Conservation (phyloP, 2,797 vertebrate genomes). For the Nyctibius grandis region DNA sequence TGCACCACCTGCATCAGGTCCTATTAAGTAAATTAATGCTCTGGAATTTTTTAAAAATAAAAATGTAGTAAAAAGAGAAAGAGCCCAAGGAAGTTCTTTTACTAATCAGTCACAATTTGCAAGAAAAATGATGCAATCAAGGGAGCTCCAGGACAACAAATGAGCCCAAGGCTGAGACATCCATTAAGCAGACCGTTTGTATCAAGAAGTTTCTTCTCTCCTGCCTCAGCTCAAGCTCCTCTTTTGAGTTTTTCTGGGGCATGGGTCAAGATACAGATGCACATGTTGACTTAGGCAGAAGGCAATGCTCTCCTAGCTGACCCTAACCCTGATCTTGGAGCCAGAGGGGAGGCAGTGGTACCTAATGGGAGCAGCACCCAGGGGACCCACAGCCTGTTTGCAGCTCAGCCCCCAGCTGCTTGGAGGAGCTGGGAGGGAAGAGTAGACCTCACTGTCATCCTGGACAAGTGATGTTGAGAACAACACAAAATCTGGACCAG, state of each 20-base stretch:
- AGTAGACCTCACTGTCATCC: accelerated
- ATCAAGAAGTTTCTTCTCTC: background rate
- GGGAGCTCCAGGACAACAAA: background rate
- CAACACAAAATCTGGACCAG: background rate
- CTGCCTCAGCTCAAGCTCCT: background rate
- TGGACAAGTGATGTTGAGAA: background rate
- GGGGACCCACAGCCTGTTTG: background rate
- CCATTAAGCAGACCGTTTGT: background rate
- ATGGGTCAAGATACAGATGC: background rate
- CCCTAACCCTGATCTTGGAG: background rate
- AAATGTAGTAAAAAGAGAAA: background rate
- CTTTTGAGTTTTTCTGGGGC: background rate
- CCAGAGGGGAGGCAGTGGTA: background rate
- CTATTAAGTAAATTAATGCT: constrained; percentile 74
- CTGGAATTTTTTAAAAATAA: constrained; percentile 39
- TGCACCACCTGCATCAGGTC: constrained; percentile 53
- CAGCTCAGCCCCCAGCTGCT: background rate
- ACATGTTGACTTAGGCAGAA: background rate
- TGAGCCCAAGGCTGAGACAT: background rate
- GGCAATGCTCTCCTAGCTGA: background rate
- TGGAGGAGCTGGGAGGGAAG: background rate
- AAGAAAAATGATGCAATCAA: constrained; percentile 63
- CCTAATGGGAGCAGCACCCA: background rate
- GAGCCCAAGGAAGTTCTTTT: constrained; percentile 37
- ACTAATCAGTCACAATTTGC: constrained; percentile 20